Base-by-base conservation (phyloP, 2,888 invertebrate genomes). In the Hyposoter dolosus region DNA sequence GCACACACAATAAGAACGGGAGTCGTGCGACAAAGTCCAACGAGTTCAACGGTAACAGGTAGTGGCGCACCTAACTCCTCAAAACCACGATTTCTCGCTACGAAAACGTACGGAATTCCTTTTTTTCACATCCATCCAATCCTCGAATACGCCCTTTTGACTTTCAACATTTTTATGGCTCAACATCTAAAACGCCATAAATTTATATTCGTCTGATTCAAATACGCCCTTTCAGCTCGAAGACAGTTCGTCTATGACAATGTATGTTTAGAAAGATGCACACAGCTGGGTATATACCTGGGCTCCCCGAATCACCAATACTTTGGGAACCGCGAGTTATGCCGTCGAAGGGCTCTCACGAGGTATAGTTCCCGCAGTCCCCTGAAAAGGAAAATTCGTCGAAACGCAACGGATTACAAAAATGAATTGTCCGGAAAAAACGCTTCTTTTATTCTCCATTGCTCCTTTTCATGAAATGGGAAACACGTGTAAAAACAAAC, bases 1-100 rank as follows among this genome's bases (percentile, higher is more conserved):
- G 43, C n/a, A 45, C 63, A 40, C 35, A 81, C 65, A 78, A 80
- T 80, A 53, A 72, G 80, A 84, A 87, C 88, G 80, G 89, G 78
- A 83, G 87, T 87, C 88, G 75, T 82, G 78, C 85, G 83, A 89
- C 90, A 85, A 88, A 84, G 88, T 89, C 79, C 72, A 81, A 71
- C 63, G 85, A 82, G 78, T 82, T 85, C 66, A 79, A 71, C 81
- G 86, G 88, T 86, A 89, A 87, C 84, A 87, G 84, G 85, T 85
- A 85, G 85, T 6, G 43, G 32, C 35, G 4, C 35, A 9, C 35
- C 12, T 15, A 35, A 35, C 35, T 50, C 35, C 3, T 47, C 15
- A 12, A 10, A 63, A 63, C 45, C 19, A 15, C 17, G 2, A 15
- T 19, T 35, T 35, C 4, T 71, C 32, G n/a, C 10, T 32, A 74